A percentile compares a stretch with the other conserved stretches of the same genome.
Conservation (phyloP, 2,113 vertebrate genomes). For the Sinosuthora webbiana region DNA sequence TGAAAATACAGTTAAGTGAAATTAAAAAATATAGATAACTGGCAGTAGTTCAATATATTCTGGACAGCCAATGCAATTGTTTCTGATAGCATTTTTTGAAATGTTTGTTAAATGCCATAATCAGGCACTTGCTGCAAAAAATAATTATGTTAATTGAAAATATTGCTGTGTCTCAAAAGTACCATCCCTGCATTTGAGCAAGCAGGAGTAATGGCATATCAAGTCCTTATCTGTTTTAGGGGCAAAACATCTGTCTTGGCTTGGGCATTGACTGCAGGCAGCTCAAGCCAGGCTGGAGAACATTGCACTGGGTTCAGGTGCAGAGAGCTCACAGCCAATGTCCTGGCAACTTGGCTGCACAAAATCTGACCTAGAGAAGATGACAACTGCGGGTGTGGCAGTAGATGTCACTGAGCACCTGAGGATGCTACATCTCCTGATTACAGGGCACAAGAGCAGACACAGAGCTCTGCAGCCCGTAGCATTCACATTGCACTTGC, state of each 20-base stretch:
- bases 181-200: background rate
- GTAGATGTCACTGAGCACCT: background rate
- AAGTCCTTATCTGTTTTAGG: background rate
- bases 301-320: background rate
- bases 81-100: background rate
- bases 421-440: accelerated
- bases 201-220: background rate
- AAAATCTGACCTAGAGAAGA: background rate
- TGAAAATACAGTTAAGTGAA: background rate
- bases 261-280: background rate
- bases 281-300: background rate
- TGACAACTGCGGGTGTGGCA: background rate
- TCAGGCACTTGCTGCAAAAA: background rate
- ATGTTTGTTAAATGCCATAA: background rate
- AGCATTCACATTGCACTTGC: accelerated
- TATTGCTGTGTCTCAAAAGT: background rate
- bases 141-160: background rate
- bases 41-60: background rate
- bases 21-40: background rate
- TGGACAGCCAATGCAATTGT: background rate
- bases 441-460: background rate
- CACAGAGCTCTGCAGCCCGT: accelerated
- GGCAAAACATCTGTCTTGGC: background rate
- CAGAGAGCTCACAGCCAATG: background rate
- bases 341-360: background rate